Conservation (phyloP, 2,113 vertebrate genomes). For the Hylia prasina region DNA sequence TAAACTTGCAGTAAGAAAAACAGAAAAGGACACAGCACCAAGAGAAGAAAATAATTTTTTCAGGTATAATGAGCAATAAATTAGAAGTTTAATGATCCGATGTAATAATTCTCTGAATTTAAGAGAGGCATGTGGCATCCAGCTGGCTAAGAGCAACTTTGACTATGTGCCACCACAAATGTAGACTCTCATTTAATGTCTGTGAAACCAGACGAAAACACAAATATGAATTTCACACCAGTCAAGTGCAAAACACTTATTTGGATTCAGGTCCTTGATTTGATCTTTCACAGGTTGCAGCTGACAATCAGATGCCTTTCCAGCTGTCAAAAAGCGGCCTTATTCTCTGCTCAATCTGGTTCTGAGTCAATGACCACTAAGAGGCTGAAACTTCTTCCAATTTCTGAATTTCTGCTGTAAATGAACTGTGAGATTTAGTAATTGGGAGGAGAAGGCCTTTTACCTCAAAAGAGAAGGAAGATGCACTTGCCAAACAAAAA, state of each 20-base stretch:
- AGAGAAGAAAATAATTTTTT: background rate
- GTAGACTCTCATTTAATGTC: background rate
- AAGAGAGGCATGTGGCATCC: background rate
- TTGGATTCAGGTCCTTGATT: background rate
- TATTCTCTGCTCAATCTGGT: background rate
- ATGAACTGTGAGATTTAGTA: background rate
- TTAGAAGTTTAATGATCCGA: conserved; percentile 25
- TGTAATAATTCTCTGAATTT: background rate
- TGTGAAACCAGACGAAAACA: background rate
- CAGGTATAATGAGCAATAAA: background rate
- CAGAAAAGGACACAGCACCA: background rate
- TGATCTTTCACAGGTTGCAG: background rate
- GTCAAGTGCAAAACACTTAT: background rate
- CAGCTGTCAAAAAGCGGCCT: background rate
- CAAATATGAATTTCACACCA: background rate
- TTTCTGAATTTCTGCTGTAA: background rate
- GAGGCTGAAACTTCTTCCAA: background rate
- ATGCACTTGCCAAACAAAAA: background rate
- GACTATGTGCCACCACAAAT: background rate
- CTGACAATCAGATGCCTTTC: background rate
- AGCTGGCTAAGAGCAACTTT: background rate
- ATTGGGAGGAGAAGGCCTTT: background rate
- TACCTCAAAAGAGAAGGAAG: background rate
- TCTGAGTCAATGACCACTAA: background rate
- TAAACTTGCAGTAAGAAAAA: background rate